A percentile compares a stretch with the other conserved stretches of the same genome.
Evolutionary conservation across 2,888 invertebrate genomes (phyloP).

Genomic region (Ophion slaviceki): DNA sequence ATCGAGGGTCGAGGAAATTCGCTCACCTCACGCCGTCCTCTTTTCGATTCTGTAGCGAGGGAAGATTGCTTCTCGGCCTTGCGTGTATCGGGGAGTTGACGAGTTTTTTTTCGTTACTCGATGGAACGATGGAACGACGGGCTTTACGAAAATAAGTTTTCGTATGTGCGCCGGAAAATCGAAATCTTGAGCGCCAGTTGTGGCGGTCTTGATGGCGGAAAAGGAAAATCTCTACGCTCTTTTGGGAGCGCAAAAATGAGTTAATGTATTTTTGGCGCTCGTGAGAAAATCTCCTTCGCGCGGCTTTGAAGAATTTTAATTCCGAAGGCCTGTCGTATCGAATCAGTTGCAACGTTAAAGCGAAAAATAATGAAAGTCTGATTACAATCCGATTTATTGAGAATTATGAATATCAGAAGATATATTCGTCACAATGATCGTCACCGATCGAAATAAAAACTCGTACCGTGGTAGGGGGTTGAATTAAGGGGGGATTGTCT

Average conservation of each 20-base stretch:
- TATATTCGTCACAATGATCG: neutral
- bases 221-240: conserved; percentile 2
- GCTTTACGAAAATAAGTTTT: conserved; percentile 79
- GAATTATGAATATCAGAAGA: no score
- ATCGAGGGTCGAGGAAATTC: conserved; percentile 60
- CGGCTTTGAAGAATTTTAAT: no score
- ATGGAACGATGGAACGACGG: conserved; percentile 57
- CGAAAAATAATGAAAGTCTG: no score
- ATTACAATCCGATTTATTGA: no score
- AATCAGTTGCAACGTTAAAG: no score
- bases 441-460: neutral
- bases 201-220: conserved; percentile 51
- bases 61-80: conserved; percentile 59
- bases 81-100: conserved; percentile 41
- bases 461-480: neutral
- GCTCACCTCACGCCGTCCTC: conserved; percentile 53
- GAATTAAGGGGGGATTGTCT: no score
- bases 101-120: conserved; percentile 38
- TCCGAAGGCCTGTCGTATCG: no score
- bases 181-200: conserved; percentile 75
- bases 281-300: neutral
- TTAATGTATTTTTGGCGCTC: no score
- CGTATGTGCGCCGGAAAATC: conserved; percentile 77
- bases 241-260: no score
- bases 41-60: conserved; percentile 66